A percentile compares a stretch with the other conserved stretches of the same genome.
Conservation (phyloP, 2,888 invertebrate species). For the Allolobophora icterica region DNA sequence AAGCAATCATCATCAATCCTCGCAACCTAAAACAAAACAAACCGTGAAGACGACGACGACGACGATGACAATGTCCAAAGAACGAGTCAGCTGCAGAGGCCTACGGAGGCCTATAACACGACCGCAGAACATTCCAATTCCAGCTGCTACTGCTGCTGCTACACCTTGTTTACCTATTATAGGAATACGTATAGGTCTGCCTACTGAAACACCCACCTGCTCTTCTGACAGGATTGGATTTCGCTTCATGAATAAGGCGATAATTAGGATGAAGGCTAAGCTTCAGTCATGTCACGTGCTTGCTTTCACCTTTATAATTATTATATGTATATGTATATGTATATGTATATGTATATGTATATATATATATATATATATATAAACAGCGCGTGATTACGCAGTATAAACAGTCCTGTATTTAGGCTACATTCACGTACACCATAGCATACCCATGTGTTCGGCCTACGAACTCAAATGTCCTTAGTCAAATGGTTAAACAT, state of each 20-base stretch:
- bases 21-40: slow-evolving; percentile 8
- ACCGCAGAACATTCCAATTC: neutral
- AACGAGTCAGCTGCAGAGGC: neutral
- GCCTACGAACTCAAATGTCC: neutral
- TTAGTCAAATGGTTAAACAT: neutral
- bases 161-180: neutral
- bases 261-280: slow-evolving; percentile 9
- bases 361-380: neutral
- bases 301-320: neutral
- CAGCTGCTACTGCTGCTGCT: neutral
- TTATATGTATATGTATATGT: neutral
- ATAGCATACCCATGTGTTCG: neutral
- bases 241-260: neutral
- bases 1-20: neutral
- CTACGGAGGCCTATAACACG: neutral
- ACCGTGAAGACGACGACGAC: neutral
- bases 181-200: too few relatives aligned
- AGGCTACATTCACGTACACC: neutral
- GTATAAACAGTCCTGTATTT: too few relatives aligned
- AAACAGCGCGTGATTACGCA: too few relatives aligned
- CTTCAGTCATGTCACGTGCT: neutral
- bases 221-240: neutral
- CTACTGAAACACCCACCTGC: neutral
- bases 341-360: neutral
- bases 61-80: neutral